Percentiles rank a stretch among this genome's conserved stretches.
Evolutionary conservation across 37 sponge, comb jelly and placozoan genomes (phyloP).

Genomic region (Geodia barretti): DNA sequence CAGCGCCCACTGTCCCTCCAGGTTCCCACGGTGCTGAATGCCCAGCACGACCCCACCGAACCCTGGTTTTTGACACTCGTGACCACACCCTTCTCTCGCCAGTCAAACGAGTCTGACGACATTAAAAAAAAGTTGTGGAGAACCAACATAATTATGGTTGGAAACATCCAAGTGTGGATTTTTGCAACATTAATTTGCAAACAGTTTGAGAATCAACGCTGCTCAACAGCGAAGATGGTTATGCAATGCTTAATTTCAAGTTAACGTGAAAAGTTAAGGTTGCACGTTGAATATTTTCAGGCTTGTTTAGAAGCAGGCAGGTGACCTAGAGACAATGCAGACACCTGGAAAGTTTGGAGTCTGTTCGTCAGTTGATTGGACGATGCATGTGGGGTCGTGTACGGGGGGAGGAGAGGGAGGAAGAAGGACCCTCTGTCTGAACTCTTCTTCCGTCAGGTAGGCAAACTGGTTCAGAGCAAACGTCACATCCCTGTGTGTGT

Average conservation of each 20-base stretch:
- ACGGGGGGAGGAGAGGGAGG: constrained; percentile 22
- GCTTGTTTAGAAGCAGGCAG: neutral
- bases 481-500: constrained; percentile 38
- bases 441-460: constrained; percentile 70
- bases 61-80: constrained; percentile 85
- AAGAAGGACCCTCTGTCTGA: constrained; percentile 64
- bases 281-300: neutral
- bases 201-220: no score
- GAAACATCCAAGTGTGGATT: no score
- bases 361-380: neutral
- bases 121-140: neutral
- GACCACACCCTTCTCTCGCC: constrained; percentile 70
- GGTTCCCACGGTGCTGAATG: constrained; percentile 80
- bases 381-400: neutral
- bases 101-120: constrained; percentile 65
- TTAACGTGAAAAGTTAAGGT: no score
- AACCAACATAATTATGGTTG: no score
- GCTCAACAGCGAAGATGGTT: no score
- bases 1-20: constrained; percentile 89
- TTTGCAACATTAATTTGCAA: no score
- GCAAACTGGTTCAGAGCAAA: constrained; percentile 80
- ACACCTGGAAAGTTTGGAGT: neutral
- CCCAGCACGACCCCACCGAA: constrained; percentile 82
- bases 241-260: no score
- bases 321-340: no score